Base-by-base conservation (phyloP, 1,140 invertebrate species). In the Bombus terrestris region DNA sequence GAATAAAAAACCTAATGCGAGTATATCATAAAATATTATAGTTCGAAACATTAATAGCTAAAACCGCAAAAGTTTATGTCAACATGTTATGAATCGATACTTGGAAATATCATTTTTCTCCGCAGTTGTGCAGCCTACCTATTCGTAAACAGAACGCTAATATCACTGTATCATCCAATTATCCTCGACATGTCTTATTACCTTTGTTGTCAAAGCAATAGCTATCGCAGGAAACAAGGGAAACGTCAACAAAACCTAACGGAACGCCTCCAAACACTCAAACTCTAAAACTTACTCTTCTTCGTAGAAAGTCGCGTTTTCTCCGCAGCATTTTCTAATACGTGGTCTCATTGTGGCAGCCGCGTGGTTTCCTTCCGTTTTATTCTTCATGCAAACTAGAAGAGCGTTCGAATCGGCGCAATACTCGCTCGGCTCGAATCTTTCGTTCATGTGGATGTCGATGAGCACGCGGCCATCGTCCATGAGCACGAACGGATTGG, bases 391-490 rank as follows among this genome's bases (percentile, higher is more conserved):
- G 91, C 97, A 97, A 2, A 96, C 95, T 0, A 97, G 92, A 12
- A 96, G 95, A 3, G 96, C 96, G 1, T 93, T 94, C 9, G 94
- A 89, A 88, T 97, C 97, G 32, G 96, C 95, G 89, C 97, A 97
- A 88, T 96, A 97, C 8, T 96, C 93, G 0, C 87, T 78, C 0
- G 96, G 95, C 4, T 94, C 89, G 41, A 97, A 92, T 5, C 89
- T 91, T 10, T 86, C 57, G 0, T 64, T 84, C 12, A 8, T 32
- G 28, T 89, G 93, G 57, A 95, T 93, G 0, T 96, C 93, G 57
- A 96, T 84, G 68, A 95, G 93, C 32, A 96, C 92, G 0, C 95
- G 96, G 0, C 97, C 97, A 88, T 96, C 96, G 32, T 96, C 96
- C 32, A 96, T 95, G 1, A 96, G 89, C 3, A 96, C 75, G 66